These are phyloP conservation scores for Fragum fragum DNA, from an alignment of 2,888 invertebrate genomes.

Conservation along the genomic window DNA sequence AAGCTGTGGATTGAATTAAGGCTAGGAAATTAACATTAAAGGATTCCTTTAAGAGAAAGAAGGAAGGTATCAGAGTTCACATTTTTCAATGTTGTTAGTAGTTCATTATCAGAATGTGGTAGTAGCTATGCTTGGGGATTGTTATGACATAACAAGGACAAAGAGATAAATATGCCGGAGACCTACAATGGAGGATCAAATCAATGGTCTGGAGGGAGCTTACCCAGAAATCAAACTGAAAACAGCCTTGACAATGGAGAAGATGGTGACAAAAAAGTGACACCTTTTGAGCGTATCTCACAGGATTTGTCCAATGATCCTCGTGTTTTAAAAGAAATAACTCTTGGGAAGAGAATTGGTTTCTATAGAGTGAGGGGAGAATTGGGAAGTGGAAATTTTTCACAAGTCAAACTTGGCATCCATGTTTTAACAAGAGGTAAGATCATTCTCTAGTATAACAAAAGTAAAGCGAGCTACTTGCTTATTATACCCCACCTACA, in stretches of 20 bases:
- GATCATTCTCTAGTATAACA: no score
- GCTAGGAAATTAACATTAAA: not conserved
- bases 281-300: conserved; percentile 83
- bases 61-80: not conserved
- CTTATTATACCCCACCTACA: no score
- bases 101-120: no score
- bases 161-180: conserved; percentile 43
- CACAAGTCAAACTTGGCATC: conserved; percentile 92
- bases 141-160: not conserved
- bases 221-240: conserved; percentile 35
- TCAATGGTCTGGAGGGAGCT: conserved; percentile 17
- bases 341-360: conserved; percentile 92
- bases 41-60: not conserved
- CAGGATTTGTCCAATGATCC: conserved; percentile 83
- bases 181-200: conserved; percentile 61
- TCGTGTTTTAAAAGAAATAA: conserved; percentile 89
- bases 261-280: conserved; percentile 67
- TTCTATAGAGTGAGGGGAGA: conserved; percentile 92
- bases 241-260: conserved; percentile 46
- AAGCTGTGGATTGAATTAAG: not conserved
- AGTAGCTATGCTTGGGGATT: not conserved
- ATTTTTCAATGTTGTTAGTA: not conserved
- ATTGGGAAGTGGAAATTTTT: conserved; percentile 93
- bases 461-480: no score
- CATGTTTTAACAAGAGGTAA: conserved; percentile 92